phyloP scores from a whole-genome alignment of 2,888 invertebrate genomes.

The Nasonovia ribisnigri region DNA sequence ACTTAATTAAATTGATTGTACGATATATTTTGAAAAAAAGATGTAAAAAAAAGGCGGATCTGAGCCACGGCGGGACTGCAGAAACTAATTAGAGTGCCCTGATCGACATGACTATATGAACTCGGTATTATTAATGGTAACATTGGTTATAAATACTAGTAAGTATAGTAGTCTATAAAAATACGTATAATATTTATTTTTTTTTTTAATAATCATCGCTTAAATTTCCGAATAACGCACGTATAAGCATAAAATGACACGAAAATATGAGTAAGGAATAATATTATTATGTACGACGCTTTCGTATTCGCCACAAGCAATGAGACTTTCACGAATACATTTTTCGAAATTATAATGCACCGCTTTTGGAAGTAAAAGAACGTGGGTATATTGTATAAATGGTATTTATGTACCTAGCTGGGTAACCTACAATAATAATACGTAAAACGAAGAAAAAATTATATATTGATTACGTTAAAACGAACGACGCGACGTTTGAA shows the following conservation, averaged over 20 bases:
- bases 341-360: background rate
- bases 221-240: background rate
- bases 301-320: background rate
- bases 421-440: no score
- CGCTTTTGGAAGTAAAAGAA: background rate
- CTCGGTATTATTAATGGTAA: background rate
- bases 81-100: background rate
- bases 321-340: background rate
- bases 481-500: no score
- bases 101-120: background rate
- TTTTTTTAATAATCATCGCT: background rate
- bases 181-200: background rate
- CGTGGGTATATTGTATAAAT: background rate
- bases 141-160: no score
- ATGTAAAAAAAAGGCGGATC: background rate
- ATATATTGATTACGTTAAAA: background rate
- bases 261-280: background rate
- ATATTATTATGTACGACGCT: background rate
- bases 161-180: background rate
- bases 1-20: background rate
- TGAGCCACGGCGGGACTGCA: background rate
- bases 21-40: background rate
- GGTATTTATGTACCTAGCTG: background rate
- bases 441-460: background rate
- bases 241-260: no score